Percentiles rank a stretch among this genome's conserved stretches.
Evolutionary conservation across 2,797 vertebrate species (phyloP).

Genomic region (Artibeus jamaicensis): DNA sequence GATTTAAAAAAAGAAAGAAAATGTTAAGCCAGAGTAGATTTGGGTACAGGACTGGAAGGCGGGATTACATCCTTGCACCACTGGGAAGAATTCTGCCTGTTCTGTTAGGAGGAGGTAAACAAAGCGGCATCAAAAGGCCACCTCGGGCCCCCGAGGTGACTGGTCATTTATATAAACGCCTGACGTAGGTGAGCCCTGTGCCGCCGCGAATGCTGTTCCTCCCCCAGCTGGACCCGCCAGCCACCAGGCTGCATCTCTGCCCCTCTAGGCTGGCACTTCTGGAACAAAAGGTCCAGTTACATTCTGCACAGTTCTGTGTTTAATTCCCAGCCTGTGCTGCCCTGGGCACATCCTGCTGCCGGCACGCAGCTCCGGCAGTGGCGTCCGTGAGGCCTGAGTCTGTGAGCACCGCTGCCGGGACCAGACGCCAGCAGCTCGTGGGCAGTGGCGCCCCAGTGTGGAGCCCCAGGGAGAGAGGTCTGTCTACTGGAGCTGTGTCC

Average conservation of each 20-base stretch:
- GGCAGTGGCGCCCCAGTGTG: rapidly evolving
- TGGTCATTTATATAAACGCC: rapidly evolving
- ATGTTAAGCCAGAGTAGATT: neutral
- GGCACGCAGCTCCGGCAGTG: neutral
- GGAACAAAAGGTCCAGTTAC: neutral
- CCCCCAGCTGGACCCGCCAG: too few relatives aligned
- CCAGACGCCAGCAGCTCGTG: neutral
- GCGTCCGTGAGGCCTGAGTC: rapidly evolving
- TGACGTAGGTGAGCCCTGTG: rapidly evolving
- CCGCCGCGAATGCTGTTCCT: rapidly evolving
- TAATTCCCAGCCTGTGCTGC: neutral
- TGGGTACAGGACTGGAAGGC: rapidly evolving
- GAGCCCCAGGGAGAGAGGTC: neutral
- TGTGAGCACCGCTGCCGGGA: rapidly evolving
- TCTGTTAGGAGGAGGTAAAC: neutral
- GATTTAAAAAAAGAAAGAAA: neutral
- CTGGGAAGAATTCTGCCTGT: rapidly evolving
- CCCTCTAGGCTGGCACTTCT: rapidly evolving
- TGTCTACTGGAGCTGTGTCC: neutral
- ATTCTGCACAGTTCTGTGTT: neutral
- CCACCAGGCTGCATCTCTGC: neutral
- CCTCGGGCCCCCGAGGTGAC: rapidly evolving
- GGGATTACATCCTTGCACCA: rapidly evolving
- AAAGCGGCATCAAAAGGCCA: rapidly evolving
- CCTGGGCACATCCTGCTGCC: too few relatives aligned